Evolutionary conservation across 2,888 invertebrate genomes (phyloP), one percentile per base, ranked within the genome.

Genomic region (Zele albiditarsus): DNA sequence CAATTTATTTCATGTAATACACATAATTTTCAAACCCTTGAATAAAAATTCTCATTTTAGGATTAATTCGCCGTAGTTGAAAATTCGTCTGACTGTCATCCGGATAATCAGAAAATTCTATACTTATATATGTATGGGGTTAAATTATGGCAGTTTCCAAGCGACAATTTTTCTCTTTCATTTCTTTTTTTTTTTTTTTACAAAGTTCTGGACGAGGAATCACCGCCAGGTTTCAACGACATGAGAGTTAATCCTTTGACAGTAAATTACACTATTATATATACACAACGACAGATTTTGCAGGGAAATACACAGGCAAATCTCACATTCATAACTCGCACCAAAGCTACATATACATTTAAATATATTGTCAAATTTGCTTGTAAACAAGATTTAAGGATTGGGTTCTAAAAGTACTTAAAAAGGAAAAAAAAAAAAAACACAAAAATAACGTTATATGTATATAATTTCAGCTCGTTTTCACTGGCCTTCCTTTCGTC

Each of bases 381-480:
- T 83, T 86, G 86, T 85, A 86, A 87, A 85, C 88, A 85, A 86
- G 87, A 88, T 88, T 87, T 85, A 82, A 75, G 85, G 87, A 88
- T 88, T 88, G 85, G 84, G 81, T 80, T 79, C 60, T 69, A 12
- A 70, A 75, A 77, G 80, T 73, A 73, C 74, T 77, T 81, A 75
- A 82, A 83, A 83, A 75, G 76, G 83, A 76, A 75, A 73, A 73
- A 67, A 6, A 49, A 63, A 83, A 75, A 76, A 83, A 76, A 75
- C 71, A 73, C 62, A 6, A 49, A 63, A 71, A 71, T 69, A 83
- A 84, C 82, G 82, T 82, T 79, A 81, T 85, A 87, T 86, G 82
- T 20, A 20, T 1, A 53, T 53, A 53, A 20, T 0, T 53, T n/a
- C 84, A 81, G 68, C 58, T 70, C 73, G 16, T 27, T 20, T 66